phyloP scores from a whole-genome alignment of 2,888 invertebrate species.

The Pollenia griseotomentosa region DNA sequence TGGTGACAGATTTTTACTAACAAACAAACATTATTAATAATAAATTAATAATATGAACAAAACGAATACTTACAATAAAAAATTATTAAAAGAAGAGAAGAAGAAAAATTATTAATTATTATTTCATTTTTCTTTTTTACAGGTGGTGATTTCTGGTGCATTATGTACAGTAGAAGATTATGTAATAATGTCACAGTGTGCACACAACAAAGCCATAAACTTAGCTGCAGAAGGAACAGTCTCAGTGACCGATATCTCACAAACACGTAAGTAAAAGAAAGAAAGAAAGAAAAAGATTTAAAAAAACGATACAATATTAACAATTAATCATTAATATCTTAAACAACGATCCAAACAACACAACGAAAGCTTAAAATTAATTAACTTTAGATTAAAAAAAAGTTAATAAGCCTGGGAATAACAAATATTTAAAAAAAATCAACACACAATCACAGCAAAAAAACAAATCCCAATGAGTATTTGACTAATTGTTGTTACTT shows the following conservation, averaged over 20 bases:
- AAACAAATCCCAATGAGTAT: conserved; percentile 3
- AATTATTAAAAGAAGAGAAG: not conserved
- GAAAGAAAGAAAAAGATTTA: conserved; percentile 61
- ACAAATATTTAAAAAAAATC: conserved; percentile 37
- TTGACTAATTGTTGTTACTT: too few species aligned
- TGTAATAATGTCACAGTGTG: conserved; percentile 85
- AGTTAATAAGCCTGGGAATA: conserved; percentile 66
- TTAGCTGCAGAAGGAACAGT: conserved; percentile 84
- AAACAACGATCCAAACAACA: not conserved
- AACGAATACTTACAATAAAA: not conserved
- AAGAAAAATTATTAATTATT: not conserved
- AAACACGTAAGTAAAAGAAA: conserved; percentile 82
- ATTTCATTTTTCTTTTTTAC: conserved; percentile 68
- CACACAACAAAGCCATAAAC: conserved; percentile 84
- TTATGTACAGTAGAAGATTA: conserved; percentile 85
- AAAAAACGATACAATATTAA: not conserved
- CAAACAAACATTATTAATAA: not conserved
- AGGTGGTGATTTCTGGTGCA: conserved; percentile 85
- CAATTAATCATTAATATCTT: conserved; percentile 12
- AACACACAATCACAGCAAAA: not conserved
- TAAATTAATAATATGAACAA: not conserved
- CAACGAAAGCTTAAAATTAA: not conserved
- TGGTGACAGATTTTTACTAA: too few species aligned
- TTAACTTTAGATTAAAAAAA: not conserved
- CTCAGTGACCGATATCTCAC: conserved; percentile 84